Percentiles rank a stretch among this genome's conserved stretches.
Conservation (phyloP, 2,888 invertebrate species). For the Sinelater perroti region DNA sequence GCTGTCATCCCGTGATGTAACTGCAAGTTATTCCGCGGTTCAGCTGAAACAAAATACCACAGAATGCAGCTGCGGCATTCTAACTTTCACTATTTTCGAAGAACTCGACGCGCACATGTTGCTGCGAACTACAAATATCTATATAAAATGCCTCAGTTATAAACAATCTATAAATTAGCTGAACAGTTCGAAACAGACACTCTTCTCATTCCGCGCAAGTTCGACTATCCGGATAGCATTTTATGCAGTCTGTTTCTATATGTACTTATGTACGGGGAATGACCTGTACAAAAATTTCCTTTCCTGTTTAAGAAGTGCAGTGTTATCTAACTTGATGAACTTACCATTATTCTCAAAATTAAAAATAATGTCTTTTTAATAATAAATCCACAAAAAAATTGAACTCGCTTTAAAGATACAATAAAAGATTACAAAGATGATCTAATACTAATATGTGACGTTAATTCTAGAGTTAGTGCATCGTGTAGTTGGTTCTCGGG, state of each 20-base stretch:
- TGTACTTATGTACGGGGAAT: not conserved
- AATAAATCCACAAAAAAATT: no score
- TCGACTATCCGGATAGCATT: not conserved
- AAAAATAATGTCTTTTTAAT: no score
- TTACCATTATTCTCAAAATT: not conserved
- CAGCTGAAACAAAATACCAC: not conserved
- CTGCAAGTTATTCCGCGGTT: no score
- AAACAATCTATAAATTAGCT: conserved; percentile 13
- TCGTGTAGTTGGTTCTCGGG: no score
- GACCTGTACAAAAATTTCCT: not conserved
- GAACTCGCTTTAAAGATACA: no score
- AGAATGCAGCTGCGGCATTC: not conserved
- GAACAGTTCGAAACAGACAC: conserved; percentile 1
- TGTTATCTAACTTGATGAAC: not conserved
- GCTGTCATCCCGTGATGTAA: no score
- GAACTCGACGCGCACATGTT: not conserved
- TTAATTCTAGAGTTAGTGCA: no score
- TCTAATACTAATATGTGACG: no score
- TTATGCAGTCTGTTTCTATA: not conserved
- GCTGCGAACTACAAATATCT: not conserved
- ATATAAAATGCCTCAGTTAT: not conserved
- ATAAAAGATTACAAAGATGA: no score
- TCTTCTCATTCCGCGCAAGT: conserved; percentile 1
- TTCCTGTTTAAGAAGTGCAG: not conserved
- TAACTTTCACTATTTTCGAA: conserved; percentile 2